phyloP scores from a whole-genome alignment of 2,888 invertebrate genomes.

The Eupithecia dodoneata region DNA sequence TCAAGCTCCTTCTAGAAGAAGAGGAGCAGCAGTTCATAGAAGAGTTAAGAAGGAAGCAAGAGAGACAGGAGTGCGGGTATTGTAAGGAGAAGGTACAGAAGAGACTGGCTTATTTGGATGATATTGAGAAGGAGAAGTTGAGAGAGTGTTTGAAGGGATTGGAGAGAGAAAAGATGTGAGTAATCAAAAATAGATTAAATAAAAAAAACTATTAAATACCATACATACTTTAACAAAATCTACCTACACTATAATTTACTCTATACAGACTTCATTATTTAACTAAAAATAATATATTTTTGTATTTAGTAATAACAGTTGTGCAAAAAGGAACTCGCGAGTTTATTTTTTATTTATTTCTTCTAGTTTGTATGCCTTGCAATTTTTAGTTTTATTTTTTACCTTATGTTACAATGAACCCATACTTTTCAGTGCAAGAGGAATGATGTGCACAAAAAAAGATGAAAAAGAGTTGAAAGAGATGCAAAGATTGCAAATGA shows the following conservation, averaged over 20 bases:
- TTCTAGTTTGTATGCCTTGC: too few relatives aligned
- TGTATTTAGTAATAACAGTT: too few relatives aligned
- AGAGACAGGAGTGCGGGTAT: conserved; percentile 62
- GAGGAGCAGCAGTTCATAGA: conserved; percentile 63
- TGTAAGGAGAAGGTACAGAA: conserved; percentile 63
- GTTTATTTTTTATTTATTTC: too few relatives aligned
- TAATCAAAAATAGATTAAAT: conserved; percentile 8
- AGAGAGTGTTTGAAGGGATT: conserved; percentile 71
- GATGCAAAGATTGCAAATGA: conserved; percentile 69
- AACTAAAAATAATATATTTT: too few relatives aligned
- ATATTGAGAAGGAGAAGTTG: conserved; percentile 67
- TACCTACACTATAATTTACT: too few relatives aligned
- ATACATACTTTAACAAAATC: too few relatives aligned
- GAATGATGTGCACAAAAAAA: conserved; percentile 64
- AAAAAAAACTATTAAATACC: too few relatives aligned
- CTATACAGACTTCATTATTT: too few relatives aligned
- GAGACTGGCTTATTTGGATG: conserved; percentile 57
- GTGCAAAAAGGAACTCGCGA: too few relatives aligned
- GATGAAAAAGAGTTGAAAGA: conserved; percentile 65
- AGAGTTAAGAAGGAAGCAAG: conserved; percentile 61
- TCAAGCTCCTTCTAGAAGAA: conserved; percentile 59
- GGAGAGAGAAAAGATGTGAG: conserved; percentile 76
- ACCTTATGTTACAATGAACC: background rate
- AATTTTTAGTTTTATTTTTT: too few relatives aligned
- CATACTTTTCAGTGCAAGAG: conserved; percentile 61